Conservation (phyloP, 2,797 vertebrate species). For the Okamejei kenojei region DNA sequence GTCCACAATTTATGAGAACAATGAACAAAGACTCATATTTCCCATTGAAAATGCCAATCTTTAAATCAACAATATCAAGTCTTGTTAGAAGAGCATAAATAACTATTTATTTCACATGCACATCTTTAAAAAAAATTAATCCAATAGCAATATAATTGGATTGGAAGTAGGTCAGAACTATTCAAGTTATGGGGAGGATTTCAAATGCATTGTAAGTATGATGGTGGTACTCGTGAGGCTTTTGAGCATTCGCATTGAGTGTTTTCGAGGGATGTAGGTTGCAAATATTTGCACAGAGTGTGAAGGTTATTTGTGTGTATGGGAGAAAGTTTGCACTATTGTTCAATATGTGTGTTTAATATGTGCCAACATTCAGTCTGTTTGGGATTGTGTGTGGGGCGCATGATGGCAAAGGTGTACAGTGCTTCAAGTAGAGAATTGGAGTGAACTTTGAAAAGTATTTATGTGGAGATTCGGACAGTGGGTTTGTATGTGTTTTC, state of each 20-base stretch:
- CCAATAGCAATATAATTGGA: background rate
- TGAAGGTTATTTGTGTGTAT: background rate
- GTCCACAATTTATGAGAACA: background rate
- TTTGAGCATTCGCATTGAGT: background rate
- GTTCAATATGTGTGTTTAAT: background rate
- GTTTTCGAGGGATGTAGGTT: background rate
- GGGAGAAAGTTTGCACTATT: background rate
- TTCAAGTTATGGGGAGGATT: background rate
- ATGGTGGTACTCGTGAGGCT: background rate
- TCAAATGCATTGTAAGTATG: background rate
- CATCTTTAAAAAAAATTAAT: background rate
- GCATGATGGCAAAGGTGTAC: too few species aligned
- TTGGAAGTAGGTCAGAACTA: background rate
- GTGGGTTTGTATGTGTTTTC: background rate
- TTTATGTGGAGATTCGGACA: too few species aligned
- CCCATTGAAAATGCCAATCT: background rate
- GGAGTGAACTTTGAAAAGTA: too few species aligned
- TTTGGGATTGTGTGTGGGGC: background rate
- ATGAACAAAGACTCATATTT: background rate
- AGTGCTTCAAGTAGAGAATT: too few species aligned
- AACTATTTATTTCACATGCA: background rate
- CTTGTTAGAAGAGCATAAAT: background rate
- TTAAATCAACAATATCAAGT: background rate
- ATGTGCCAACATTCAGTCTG: background rate
- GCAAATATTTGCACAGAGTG: too few species aligned